A percentile compares a stretch with the other conserved stretches of the same genome.
Evolutionary conservation across 2,888 invertebrate genomes (phyloP).

Genomic region (Nebria salina): DNA sequence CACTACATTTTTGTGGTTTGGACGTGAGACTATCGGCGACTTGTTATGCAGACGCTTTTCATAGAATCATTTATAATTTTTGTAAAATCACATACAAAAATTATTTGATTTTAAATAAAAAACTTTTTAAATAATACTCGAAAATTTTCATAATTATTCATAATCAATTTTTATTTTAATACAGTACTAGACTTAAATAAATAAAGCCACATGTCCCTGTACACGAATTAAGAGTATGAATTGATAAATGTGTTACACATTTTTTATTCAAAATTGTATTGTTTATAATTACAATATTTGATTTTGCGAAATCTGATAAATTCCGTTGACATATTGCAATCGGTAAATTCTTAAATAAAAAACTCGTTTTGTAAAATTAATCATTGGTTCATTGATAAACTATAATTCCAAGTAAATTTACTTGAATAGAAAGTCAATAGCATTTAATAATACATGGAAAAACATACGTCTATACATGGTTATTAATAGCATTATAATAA

Average conservation of each 20-base stretch:
- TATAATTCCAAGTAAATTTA: not conserved
- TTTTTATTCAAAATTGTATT: no score
- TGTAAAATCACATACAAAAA: no score
- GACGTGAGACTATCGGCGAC: not conserved
- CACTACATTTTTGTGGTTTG: not conserved
- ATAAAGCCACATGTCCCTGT: no score
- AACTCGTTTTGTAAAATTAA: not conserved
- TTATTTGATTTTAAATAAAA: no score
- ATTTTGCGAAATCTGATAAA: not conserved
- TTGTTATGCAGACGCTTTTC: not conserved
- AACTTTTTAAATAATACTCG: no score
- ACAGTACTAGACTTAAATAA: no score
- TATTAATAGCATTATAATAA: not conserved
- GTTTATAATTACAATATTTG: not conserved
- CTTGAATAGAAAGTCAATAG: not conserved
- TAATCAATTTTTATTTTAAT: no score
- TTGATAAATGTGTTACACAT: no score
- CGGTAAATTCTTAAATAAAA: not conserved
- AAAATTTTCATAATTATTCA: no score
- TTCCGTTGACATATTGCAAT: not conserved
- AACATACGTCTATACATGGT: not conserved
- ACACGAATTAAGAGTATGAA: no score
- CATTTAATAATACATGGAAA: not conserved
- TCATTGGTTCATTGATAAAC: not conserved
- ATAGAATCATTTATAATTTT: not conserved